Evolutionary conservation across 2,113 vertebrate genomes (phyloP).

Genomic region (Athene noctua): DNA sequence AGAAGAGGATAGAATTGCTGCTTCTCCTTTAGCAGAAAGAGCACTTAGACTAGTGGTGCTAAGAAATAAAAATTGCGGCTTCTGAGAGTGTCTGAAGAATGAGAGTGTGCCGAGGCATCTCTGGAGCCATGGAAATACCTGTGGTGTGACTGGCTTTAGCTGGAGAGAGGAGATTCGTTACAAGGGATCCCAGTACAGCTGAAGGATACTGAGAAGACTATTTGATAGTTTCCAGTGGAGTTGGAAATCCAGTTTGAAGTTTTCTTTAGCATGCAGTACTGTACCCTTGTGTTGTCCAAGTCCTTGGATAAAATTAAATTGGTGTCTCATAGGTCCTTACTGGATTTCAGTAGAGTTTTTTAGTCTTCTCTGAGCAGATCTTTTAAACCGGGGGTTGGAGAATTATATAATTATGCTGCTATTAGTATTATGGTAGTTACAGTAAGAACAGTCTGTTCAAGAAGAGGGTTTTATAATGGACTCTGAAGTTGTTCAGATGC

Average conservation of each 20-base stretch:
- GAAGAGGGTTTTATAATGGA: slow-evolving; percentile 1
- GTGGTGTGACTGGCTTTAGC: not conserved
- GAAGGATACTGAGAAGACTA: not conserved
- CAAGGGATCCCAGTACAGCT: not conserved
- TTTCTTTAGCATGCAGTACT: not conserved
- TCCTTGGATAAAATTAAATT: slow-evolving; percentile 21
- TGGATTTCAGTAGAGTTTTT: slow-evolving; percentile 12
- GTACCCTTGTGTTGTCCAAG: not conserved
- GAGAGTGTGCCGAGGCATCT: not conserved
- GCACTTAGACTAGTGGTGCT: accelerated
- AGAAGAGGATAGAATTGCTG: not conserved
- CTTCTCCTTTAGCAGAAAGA: not conserved
- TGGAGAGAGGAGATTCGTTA: not conserved
- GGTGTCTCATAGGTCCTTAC: not conserved
- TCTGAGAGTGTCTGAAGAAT: not conserved
- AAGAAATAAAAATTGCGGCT: not conserved
- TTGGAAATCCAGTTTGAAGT: not conserved
- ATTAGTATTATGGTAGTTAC: slow-evolving; percentile 22
- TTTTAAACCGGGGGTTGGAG: not conserved
- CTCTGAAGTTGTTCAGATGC: not conserved
- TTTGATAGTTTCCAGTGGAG: not conserved
- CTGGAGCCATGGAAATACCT: not conserved
- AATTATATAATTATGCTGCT: slow-evolving; percentile 29
- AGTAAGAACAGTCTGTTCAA: slow-evolving; percentile 4
- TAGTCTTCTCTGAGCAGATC: slow-evolving; percentile 1